Evolutionary conservation across 2,888 invertebrate genomes (phyloP), one percentile per base, ranked within the genome.

Genomic region (Erebia aethiops): DNA sequence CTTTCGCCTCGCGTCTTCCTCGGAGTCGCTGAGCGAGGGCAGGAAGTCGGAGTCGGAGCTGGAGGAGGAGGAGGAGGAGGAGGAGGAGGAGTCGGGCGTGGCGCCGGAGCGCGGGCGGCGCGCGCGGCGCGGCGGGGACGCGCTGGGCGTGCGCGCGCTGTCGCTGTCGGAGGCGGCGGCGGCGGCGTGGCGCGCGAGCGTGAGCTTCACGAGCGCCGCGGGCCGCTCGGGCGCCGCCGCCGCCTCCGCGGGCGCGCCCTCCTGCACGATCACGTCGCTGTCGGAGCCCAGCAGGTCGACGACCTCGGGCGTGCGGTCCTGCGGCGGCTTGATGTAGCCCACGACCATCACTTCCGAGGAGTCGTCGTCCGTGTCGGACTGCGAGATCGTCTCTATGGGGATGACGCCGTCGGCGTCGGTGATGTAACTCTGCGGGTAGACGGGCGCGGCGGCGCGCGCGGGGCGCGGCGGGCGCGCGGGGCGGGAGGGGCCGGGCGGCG

Each of bases 291-390:
- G 83, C 71, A 95, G 81, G 76, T 95, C 94, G 18, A 95, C 94
- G 1, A 95, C 92, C 82, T 95, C 95, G 0, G 96, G 96, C 56
- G 96, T 95, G 71, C 96, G 90, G 76, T 95, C 95, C 75, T 94
- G 93, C 72, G 95, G 95, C 52, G 96, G 95, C 81, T 95, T 96
- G 46, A 96, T 94, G 79, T 94, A 95, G 2, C 95, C 95, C 11
- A 96, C 94, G 67, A 96, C 93, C 82, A 94, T 93, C 41, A 95
- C 95, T 74, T 95, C 95, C 41, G 93, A 92, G 13, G 91, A 92
- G 70, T 94, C 94, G 74, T 91, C 90, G 76, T 91, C 91, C 1
- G 92, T 86, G 78, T 92, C 93, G 0, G 93, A 92, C 67, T 91
- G 91, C 8, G 91, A 90, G 73, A 94, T 87, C 21, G 92, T 92